phyloP scores from a whole-genome alignment of 2,888 invertebrate genomes.

The Stramonita haemastoma region DNA sequence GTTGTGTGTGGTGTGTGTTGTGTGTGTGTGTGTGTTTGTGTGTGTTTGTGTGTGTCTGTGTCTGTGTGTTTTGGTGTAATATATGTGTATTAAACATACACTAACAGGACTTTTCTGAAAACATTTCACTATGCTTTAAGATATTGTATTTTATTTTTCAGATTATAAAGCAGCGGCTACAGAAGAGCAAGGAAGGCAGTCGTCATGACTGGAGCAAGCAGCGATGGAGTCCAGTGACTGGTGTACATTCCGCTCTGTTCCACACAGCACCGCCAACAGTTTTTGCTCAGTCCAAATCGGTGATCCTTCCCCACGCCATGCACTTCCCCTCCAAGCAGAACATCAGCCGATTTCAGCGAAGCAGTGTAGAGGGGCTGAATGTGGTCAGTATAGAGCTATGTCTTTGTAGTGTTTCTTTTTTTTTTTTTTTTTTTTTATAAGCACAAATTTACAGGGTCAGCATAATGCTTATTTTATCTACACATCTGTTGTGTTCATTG shows the following conservation, averaged over 20 bases:
- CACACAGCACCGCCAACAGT: constrained; percentile 65
- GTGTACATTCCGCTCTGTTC: constrained; percentile 78
- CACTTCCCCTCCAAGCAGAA: constrained; percentile 81
- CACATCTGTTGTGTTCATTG: background rate
- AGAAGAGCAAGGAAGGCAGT: constrained; percentile 69
- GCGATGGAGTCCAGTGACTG: constrained; percentile 80
- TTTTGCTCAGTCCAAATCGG: constrained; percentile 78
- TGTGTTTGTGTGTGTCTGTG: no score
- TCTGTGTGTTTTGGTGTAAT: no score
- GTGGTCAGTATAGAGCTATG: constrained; percentile 80
- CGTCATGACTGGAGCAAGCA: constrained; percentile 63
- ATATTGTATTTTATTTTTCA: constrained; percentile 40
- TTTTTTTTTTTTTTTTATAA: background rate
- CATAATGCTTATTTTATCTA: no score
- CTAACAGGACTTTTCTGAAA: no score
- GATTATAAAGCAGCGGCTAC: constrained; percentile 69
- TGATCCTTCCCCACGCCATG: constrained; percentile 77
- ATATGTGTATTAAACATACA: no score
- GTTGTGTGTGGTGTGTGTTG: no score
- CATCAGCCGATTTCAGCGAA: constrained; percentile 84
- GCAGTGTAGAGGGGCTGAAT: constrained; percentile 91
- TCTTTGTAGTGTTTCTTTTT: background rate
- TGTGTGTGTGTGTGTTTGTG: no score
- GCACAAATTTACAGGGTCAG: background rate
- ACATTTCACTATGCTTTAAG: no score